These are phyloP conservation scores for Carabus problematicus DNA, from an alignment of 2,888 invertebrate species.

Conservation along the genomic window DNA sequence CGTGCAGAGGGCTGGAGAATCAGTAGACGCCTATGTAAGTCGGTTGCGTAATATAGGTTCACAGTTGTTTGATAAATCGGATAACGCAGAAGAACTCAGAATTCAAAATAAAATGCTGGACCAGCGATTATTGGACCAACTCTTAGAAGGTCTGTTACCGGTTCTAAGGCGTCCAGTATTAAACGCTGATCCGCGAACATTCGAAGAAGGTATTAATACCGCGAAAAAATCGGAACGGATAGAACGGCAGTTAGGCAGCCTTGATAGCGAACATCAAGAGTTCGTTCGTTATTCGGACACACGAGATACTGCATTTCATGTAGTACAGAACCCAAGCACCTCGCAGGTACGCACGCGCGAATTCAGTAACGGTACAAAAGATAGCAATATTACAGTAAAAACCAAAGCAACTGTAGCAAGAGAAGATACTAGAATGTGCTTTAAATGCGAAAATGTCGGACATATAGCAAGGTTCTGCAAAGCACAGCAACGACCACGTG, in stretches of 20 bases:
- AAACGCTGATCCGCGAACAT: background rate
- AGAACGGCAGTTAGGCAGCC: background rate
- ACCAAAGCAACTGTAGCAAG: background rate
- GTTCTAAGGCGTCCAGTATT: background rate
- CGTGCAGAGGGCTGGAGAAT: too few relatives aligned
- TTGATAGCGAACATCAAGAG: background rate
- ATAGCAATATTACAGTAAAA: too few relatives aligned
- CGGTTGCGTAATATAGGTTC: too few relatives aligned
- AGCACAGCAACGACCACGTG: background rate
- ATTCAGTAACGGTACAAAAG: too few relatives aligned
- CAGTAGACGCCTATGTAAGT: too few relatives aligned
- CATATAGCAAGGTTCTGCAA: slow-evolving; percentile 7
- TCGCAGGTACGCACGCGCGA: too few relatives aligned
- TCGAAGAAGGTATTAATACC: background rate
- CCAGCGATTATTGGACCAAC: background rate
- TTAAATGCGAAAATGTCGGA: slow-evolving; percentile 1
- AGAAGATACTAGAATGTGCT: slow-evolving; percentile 1
- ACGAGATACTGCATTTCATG: background rate
- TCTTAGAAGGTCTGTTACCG: slow-evolving; percentile 1
- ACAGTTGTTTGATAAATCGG: too few relatives aligned
- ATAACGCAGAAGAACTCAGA: background rate
- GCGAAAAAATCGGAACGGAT: background rate
- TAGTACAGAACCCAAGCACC: background rate
- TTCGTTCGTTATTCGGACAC: background rate
- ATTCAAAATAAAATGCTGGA: background rate